Evolutionary conservation across 2,113 vertebrate species (phyloP).

Genomic region (Leiothrix lutea): DNA sequence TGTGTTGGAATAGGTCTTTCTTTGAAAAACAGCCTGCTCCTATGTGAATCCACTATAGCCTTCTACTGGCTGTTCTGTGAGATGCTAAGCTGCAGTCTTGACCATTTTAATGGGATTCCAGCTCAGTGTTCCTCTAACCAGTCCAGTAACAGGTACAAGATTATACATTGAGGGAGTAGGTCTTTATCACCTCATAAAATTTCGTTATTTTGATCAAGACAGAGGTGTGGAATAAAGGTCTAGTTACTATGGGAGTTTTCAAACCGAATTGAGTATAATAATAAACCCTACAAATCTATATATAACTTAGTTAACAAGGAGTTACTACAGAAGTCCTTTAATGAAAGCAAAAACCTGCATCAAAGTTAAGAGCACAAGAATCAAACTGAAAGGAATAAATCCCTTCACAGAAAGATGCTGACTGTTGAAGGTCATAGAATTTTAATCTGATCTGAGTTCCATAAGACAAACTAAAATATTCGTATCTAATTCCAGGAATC

Average conservation of each 20-base stretch:
- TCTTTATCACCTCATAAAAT: neutral
- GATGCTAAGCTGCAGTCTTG: neutral
- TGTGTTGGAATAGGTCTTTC: neutral
- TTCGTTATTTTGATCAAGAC: neutral
- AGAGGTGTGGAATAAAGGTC: neutral
- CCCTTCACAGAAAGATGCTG: neutral
- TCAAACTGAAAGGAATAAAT: neutral
- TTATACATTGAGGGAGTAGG: neutral
- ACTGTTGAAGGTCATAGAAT: neutral
- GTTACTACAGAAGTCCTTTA: neutral
- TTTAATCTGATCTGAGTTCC: neutral
- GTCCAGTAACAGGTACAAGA: neutral
- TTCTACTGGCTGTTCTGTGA: neutral
- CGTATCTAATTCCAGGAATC: neutral
- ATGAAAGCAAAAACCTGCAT: neutral
- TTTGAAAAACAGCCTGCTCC: neutral
- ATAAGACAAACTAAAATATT: neutral
- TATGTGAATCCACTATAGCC: neutral
- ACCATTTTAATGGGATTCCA: neutral
- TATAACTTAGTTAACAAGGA: neutral
- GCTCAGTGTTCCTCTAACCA: neutral
- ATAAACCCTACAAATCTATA: neutral
- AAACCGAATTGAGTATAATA: neutral
- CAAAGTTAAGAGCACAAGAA: neutral
- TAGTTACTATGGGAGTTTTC: neutral